Conservation (phyloP, 2,797 vertebrate species). For the Sitta carolinensis region DNA sequence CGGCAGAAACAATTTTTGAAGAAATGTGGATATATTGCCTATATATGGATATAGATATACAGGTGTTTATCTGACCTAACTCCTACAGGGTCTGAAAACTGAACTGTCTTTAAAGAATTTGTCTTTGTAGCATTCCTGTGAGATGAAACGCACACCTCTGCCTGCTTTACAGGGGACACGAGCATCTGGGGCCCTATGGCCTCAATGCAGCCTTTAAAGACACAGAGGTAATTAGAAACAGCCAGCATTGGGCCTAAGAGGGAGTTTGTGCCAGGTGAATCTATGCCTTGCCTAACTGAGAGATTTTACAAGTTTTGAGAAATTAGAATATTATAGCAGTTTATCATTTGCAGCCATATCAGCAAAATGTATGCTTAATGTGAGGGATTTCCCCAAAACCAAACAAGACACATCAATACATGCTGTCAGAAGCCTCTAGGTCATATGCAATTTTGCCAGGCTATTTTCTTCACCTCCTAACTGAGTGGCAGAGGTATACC, state of each 20-base stretch:
- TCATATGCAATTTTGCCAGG: background rate
- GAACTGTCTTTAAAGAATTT: background rate
- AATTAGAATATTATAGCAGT: background rate
- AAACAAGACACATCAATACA: background rate
- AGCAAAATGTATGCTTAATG: background rate
- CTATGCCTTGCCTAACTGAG: background rate
- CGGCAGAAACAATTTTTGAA: background rate
- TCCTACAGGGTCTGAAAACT: background rate
- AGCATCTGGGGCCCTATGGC: background rate
- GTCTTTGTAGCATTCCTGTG: background rate
- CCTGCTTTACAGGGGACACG: background rate
- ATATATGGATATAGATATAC: accelerated
- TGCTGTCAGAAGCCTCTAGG: background rate
- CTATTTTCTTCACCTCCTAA: background rate
- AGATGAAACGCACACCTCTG: background rate
- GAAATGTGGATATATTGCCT: background rate
- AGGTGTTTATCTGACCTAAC: background rate
- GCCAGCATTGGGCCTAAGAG: background rate
- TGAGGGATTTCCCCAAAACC: background rate
- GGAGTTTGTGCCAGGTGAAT: background rate
- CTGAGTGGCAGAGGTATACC: background rate
- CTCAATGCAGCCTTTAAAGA: background rate
- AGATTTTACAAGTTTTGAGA: background rate
- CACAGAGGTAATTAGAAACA: background rate
- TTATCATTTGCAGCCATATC: background rate